A percentile compares a stretch with the other conserved stretches of the same genome.
phyloP scores from a whole-genome alignment of 2,888 invertebrate species.

The Hirudinaria manillensis region DNA sequence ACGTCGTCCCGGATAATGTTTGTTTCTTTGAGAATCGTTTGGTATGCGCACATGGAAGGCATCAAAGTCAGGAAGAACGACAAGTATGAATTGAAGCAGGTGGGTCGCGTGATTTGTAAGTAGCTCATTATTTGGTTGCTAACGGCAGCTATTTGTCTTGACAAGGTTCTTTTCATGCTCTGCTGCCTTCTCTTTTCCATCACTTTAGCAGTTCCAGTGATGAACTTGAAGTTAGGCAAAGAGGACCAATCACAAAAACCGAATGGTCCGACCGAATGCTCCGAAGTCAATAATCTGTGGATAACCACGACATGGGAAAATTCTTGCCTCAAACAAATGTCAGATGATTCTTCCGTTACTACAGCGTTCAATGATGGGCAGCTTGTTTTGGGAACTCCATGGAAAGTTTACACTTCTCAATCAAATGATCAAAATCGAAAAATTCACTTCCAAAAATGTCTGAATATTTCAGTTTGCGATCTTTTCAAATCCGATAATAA shows the following conservation, averaged over 20 bases:
- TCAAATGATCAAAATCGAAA: no score
- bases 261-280: conserved; percentile 9
- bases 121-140: not conserved
- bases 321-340: no score
- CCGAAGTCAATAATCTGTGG: not conserved
- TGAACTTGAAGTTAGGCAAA: conserved; percentile 15
- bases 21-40: conserved; percentile 35
- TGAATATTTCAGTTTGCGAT: no score
- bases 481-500: no score
- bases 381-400: no score
- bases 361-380: no score
- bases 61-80: conserved; percentile 34
- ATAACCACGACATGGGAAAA: conserved; percentile 13
- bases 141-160: conserved; percentile 1
- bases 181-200: conserved; percentile 35
- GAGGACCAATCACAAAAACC: not conserved
- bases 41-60: conserved; percentile 39
- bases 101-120: not conserved
- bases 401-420: no score
- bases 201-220: conserved; percentile 35
- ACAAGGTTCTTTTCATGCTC: conserved; percentile 32
- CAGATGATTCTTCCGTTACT: no score
- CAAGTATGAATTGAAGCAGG: conserved; percentile 34
- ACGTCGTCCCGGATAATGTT: conserved; percentile 31
- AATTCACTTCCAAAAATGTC: no score